phyloP scores from a whole-genome alignment of 2,797 vertebrate species.

The Pipistrellus pipistrellus region DNA sequence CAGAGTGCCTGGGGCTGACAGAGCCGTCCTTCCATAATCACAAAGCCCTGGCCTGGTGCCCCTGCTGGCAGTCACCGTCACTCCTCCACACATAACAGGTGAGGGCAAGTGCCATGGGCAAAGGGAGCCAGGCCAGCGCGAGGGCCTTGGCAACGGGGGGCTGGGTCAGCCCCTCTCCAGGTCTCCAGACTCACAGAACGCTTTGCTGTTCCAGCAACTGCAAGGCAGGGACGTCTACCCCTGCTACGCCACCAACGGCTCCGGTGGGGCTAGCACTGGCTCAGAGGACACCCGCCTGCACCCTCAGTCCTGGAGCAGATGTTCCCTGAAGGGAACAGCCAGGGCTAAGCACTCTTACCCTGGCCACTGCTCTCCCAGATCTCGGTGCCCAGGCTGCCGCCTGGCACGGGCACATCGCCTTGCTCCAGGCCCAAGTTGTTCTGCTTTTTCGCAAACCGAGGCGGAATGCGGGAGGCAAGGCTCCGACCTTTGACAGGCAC shows the following conservation, averaged over 20 bases:
- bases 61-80: fast-evolving
- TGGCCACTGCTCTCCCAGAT: slow-evolving; percentile 98
- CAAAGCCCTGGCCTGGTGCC: background rate
- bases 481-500: slow-evolving; percentile 93
- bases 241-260: fast-evolving
- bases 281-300: fast-evolving
- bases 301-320: fast-evolving
- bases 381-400: slow-evolving; percentile 96
- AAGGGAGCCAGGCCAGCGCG: background rate
- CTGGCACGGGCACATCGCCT: slow-evolving; percentile 91
- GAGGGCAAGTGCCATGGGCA: fast-evolving
- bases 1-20: fast-evolving
- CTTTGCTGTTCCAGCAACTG: fast-evolving
- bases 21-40: background rate
- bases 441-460: slow-evolving; percentile 98
- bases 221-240: fast-evolving
- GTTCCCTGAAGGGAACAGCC: background rate
- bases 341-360: slow-evolving; percentile 84
- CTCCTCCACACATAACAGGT: too few relatives aligned
- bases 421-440: slow-evolving; percentile 94
- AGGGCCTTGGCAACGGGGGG: fast-evolving
- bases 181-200: fast-evolving
- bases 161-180: background rate
- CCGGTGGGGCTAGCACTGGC: fast-evolving
- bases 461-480: slow-evolving; percentile 96